Percentiles rank a stretch among this genome's conserved stretches.
phyloP scores from a whole-genome alignment of 2,888 invertebrate genomes.

The Liopterus haemorrhoidalis region DNA sequence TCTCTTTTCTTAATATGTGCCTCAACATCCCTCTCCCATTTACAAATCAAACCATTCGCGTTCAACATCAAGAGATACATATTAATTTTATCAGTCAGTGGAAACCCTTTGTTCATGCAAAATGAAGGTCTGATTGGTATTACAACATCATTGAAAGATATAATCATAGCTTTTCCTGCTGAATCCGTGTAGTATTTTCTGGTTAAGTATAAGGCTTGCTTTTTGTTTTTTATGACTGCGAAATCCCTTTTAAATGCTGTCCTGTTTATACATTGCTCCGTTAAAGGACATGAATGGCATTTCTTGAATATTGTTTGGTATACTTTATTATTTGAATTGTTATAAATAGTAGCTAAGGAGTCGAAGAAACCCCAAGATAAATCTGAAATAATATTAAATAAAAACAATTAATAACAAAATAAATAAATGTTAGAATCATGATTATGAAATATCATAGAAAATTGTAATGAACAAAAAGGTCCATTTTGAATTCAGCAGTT shows the following conservation, averaged over 20 bases:
- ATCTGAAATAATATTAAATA: too few species aligned
- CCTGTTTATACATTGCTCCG: conserved; percentile 28
- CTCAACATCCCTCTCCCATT: conserved; percentile 26
- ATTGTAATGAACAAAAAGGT: too few species aligned
- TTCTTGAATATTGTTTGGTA: conserved; percentile 24
- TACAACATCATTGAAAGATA: conserved; percentile 22
- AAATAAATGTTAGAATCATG: too few species aligned
- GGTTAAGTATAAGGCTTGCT: conserved; percentile 28
- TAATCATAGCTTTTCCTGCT: conserved; percentile 25
- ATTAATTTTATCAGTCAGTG: conserved; percentile 23
- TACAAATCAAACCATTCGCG: conserved; percentile 25
- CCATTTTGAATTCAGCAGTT: too few species aligned
- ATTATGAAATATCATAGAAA: too few species aligned
- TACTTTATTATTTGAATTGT: conserved; percentile 11
- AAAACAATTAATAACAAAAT: too few species aligned
- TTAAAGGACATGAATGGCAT: conserved; percentile 27
- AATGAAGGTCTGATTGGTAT: conserved; percentile 11
- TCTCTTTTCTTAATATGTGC: conserved; percentile 1
- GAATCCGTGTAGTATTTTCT: conserved; percentile 26
- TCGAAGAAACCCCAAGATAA: too few species aligned
- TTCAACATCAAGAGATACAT: conserved; percentile 15
- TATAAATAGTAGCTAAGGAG: too few species aligned
- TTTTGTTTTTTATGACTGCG: conserved; percentile 27
- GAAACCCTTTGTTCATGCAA: conserved; percentile 23
- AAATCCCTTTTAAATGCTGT: conserved; percentile 29